These are phyloP conservation scores for Hemicrepidius hirtus DNA, from an alignment of 2,888 invertebrate genomes.

Conservation along the genomic window DNA sequence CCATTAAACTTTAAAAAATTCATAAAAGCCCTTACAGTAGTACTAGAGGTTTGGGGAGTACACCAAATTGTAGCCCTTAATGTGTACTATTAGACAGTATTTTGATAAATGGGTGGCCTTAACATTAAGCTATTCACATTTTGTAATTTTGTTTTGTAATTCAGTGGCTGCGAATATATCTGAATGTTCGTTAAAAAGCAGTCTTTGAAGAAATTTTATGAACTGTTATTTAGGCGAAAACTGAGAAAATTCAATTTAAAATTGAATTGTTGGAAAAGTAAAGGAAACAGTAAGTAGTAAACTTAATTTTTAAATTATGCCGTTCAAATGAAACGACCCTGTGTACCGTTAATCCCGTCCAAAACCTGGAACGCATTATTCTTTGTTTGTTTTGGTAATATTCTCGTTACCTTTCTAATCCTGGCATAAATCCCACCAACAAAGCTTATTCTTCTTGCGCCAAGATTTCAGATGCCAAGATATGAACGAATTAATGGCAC, in stretches of 20 bases:
- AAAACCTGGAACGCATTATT: conserved; percentile 33
- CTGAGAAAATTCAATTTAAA: neutral
- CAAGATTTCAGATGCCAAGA: conserved; percentile 48
- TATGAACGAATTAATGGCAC: conserved; percentile 47
- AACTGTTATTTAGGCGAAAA: no score
- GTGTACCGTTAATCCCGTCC: conserved; percentile 18
- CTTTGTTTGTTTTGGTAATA: conserved; percentile 46
- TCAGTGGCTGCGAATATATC: no score
- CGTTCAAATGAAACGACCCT: conserved; percentile 26
- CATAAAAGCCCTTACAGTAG: no score
- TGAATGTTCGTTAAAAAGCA: no score
- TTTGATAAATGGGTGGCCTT: no score
- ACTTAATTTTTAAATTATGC: conserved; percentile 20
- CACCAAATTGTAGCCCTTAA: no score
- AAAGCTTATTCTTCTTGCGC: conserved; percentile 45
- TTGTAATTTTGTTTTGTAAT: no score
- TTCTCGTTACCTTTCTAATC: conserved; percentile 48
- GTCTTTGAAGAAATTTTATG: no score
- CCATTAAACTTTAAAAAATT: no score
- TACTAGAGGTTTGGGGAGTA: no score
- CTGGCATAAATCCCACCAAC: conserved; percentile 44
- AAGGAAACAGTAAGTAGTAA: neutral
- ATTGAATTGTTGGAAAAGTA: neutral
- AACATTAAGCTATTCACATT: no score
- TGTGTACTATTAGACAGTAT: no score